Evolutionary conservation across 2,113 vertebrate genomes (phyloP).

Genomic region (Seriola rivoliana): DNA sequence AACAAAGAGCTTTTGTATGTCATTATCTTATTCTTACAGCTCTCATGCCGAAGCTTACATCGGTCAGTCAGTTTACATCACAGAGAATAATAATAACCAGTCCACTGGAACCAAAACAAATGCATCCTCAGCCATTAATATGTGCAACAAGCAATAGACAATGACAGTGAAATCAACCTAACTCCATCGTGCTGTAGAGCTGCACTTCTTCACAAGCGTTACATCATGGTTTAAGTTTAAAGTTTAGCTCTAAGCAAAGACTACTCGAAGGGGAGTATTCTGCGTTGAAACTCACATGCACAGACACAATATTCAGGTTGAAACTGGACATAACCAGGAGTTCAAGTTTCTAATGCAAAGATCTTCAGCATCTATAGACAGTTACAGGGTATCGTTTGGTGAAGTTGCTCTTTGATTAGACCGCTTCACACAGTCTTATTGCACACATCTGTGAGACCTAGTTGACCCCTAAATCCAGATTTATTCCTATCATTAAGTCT

Average conservation of each 20-base stretch:
- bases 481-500: constrained; percentile 70
- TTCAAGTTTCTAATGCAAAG: constrained; percentile 1
- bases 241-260: neutral
- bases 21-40: neutral
- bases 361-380: neutral
- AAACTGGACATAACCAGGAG: neutral
- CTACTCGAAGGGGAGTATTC: neutral
- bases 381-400: constrained; percentile 18
- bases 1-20: neutral
- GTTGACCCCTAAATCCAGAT: constrained; percentile 64
- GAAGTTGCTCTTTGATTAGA: constrained; percentile 60
- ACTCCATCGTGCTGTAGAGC: neutral
- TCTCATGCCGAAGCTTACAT: constrained; percentile 9
- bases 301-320: neutral
- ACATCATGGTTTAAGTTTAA: neutral
- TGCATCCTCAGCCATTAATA: neutral
- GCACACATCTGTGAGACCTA: constrained; percentile 61
- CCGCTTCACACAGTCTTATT: constrained; percentile 37
- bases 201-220: neutral
- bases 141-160: neutral
- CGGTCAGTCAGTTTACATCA: neutral
- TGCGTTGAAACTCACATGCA: neutral
- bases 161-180: neutral
- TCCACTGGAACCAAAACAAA: neutral
- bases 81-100: neutral